These are phyloP conservation scores for Vollenhovia emeryi DNA, from an alignment of 1,140 invertebrate species.

Conservation along the genomic window DNA sequence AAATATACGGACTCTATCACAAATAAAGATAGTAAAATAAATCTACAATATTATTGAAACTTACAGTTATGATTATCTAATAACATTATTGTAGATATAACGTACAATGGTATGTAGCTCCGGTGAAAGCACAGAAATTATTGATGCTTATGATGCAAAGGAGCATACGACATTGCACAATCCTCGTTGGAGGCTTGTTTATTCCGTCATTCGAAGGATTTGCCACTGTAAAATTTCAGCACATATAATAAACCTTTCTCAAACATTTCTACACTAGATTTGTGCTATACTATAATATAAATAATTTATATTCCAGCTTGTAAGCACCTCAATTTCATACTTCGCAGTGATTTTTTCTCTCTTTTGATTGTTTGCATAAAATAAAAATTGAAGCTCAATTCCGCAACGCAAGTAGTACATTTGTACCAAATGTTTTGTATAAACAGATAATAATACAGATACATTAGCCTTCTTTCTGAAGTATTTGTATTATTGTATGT, in stretches of 20 bases:
- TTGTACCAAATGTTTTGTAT: no score
- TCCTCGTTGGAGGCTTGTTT: conserved; percentile 48
- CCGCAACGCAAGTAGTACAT: background rate
- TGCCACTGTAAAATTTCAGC: conserved; percentile 46
- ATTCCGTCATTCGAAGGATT: conserved; percentile 55
- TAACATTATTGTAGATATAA: conserved; percentile 49
- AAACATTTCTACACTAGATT: background rate
- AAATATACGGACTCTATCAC: background rate
- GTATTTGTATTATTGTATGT: background rate
- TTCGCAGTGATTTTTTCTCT: background rate
- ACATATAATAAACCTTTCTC: background rate
- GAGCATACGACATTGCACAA: conserved; percentile 2
- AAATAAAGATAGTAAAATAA: background rate
- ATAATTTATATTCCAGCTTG: conserved; percentile 10
- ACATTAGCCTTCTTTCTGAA: background rate
- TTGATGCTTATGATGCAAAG: conserved; percentile 61
- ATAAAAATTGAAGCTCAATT: background rate
- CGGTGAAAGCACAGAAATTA: conserved; percentile 52
- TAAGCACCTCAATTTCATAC: background rate
- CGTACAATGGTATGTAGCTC: conserved; percentile 51
- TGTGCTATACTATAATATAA: background rate
- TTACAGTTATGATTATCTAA: background rate
- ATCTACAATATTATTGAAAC: no score
- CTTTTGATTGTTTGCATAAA: background rate
- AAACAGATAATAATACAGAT: background rate